These are phyloP conservation scores for Eupelmus urozonus DNA, from an alignment of 2,888 invertebrate genomes.

Conservation along the genomic window DNA sequence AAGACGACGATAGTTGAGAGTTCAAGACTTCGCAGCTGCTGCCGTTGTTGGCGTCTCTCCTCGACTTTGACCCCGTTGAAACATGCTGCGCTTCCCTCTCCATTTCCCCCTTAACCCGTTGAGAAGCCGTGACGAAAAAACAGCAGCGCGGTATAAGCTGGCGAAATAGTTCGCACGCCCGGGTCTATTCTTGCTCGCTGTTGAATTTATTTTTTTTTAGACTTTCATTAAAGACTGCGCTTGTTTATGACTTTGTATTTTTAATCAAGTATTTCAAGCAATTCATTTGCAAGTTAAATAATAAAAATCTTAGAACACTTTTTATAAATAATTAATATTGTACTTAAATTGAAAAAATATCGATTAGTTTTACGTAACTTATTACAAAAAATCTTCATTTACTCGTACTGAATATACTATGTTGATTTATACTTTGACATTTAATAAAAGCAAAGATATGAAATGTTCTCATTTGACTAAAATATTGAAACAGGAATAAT, in stretches of 20 bases:
- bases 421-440: no score
- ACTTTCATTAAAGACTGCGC: conserved; percentile 8
- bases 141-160: background rate
- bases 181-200: background rate
- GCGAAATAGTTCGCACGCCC: conserved; percentile 21
- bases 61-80: conserved; percentile 46
- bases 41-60: conserved; percentile 17
- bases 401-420: no score
- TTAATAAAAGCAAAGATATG: no score
- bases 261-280: conserved; percentile 28
- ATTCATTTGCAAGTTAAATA: no score
- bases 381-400: no score
- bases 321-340: no score
- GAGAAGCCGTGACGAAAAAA: background rate
- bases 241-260: conserved; percentile 22
- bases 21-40: conserved; percentile 6
- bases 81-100: background rate
- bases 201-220: background rate
- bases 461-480: no score
- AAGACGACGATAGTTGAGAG: conserved; percentile 5
- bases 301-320: no score
- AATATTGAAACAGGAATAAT: no score
- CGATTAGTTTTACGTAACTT: no score
- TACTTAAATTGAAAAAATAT: no score
- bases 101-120: background rate